phyloP scores from a whole-genome alignment of 2,888 invertebrate species.

The Blomia tropicalis region DNA sequence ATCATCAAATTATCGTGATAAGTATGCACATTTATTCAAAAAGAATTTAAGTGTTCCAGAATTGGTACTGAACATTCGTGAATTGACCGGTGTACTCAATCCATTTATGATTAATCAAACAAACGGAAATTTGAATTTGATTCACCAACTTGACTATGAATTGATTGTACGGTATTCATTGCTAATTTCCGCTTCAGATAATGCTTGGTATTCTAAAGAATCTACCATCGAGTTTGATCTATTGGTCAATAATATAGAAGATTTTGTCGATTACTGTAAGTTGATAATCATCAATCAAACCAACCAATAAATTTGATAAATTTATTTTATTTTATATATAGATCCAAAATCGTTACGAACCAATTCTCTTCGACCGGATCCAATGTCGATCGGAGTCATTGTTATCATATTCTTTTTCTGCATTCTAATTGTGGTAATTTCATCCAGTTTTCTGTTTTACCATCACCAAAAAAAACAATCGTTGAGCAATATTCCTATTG shows the following conservation, averaged over 20 bases:
- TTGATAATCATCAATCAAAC: not conserved
- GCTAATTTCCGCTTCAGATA: slow-evolving; percentile 70
- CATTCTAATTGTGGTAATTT: slow-evolving; percentile 67
- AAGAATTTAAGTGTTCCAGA: not conserved
- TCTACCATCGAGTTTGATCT: slow-evolving; percentile 66
- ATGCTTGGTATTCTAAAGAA: slow-evolving; percentile 55
- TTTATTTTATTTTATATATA: no score
- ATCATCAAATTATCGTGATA: not conserved
- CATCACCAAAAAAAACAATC: slow-evolving; percentile 60
- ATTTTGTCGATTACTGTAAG: slow-evolving; percentile 10
- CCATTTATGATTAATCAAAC: slow-evolving; percentile 56
- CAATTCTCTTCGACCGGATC: slow-evolving; percentile 41
- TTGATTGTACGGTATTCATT: slow-evolving; percentile 62
- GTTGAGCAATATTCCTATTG: not conserved
- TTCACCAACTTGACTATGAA: slow-evolving; percentile 69
- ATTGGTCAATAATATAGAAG: slow-evolving; percentile 76
- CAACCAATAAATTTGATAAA: no score
- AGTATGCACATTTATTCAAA: not conserved
- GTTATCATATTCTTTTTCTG: slow-evolving; percentile 85
- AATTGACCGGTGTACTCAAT: not conserved
- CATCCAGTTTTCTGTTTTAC: slow-evolving; percentile 80
- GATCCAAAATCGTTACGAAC: slow-evolving; percentile 59
- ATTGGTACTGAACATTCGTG: slow-evolving; percentile 1
- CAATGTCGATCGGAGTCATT: slow-evolving; percentile 77
- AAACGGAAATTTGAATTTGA: slow-evolving; percentile 62